Evolutionary conservation across 2,888 invertebrate genomes (phyloP).

Genomic region (Limnephilus marmoratus): DNA sequence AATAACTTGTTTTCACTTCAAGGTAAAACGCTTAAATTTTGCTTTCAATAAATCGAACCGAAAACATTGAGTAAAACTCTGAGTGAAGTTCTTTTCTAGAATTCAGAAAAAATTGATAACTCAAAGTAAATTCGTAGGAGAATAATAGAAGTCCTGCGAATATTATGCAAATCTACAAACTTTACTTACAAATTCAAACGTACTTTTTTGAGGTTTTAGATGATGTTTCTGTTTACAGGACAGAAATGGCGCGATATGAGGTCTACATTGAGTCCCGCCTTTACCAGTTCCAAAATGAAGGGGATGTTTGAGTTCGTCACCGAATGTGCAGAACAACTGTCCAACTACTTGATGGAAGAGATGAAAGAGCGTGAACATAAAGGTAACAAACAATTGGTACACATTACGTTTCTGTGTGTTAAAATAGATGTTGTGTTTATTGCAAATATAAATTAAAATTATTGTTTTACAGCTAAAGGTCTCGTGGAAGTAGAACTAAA

Average conservation of each 20-base stretch:
- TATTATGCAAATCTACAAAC: not conserved
- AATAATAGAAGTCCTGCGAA: not conserved
- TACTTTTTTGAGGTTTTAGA: not conserved
- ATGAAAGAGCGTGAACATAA: not conserved
- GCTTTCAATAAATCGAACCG: too few species aligned
- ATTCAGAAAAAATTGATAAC: too few species aligned
- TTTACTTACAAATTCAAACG: not conserved
- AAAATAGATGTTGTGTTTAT: not conserved
- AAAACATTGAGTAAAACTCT: too few species aligned
- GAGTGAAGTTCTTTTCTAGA: too few species aligned
- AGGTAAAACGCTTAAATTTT: slow-evolving; percentile 70
- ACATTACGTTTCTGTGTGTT: too few species aligned
- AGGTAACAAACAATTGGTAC: not conserved
- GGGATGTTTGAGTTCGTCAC: slow-evolving; percentile 74
- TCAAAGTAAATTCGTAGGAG: not conserved
- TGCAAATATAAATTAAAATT: not conserved
- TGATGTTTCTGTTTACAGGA: slow-evolving; percentile 66
- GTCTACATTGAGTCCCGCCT: slow-evolving; percentile 70
- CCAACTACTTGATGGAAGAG: slow-evolving; percentile 59
- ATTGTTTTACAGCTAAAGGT: slow-evolving; percentile 42
- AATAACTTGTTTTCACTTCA: slow-evolving; percentile 74
- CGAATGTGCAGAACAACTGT: slow-evolving; percentile 72
- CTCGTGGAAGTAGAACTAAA: slow-evolving; percentile 71
- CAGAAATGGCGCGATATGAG: slow-evolving; percentile 73
- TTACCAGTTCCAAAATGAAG: slow-evolving; percentile 74